phyloP scores from a whole-genome alignment of 2,797 vertebrate genomes.

The Amniataba percoides region DNA sequence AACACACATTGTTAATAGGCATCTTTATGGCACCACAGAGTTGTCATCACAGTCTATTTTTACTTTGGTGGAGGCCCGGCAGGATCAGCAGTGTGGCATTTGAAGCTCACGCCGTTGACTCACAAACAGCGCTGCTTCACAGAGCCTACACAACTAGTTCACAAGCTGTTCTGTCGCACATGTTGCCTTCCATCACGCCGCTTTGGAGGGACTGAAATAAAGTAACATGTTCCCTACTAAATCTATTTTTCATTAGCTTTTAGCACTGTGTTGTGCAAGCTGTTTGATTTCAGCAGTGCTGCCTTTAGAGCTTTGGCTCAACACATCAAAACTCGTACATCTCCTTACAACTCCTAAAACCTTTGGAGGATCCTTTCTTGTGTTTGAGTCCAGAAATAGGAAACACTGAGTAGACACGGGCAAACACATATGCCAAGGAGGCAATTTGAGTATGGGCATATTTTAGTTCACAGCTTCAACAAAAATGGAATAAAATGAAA shows the following conservation, averaged over 20 bases:
- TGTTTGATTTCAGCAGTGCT: slow-evolving; percentile 71
- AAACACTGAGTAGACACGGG: slow-evolving; percentile 36
- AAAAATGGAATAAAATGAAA: not conserved
- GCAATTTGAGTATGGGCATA: slow-evolving; percentile 42
- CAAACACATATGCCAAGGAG: slow-evolving; percentile 35
- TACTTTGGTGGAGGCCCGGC: slow-evolving; percentile 78
- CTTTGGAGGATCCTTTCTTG: slow-evolving; percentile 61
- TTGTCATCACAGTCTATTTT: slow-evolving; percentile 82
- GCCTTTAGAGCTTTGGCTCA: slow-evolving; percentile 69
- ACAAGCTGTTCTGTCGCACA: slow-evolving; percentile 81
- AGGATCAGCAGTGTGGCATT: slow-evolving; percentile 78
- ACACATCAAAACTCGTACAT: slow-evolving; percentile 68
- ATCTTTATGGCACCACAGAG: slow-evolving; percentile 71
- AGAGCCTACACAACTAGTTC: slow-evolving; percentile 81
- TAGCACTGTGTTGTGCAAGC: slow-evolving; percentile 68
- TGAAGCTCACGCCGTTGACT: slow-evolving; percentile 81
- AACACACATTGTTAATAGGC: slow-evolving; percentile 78
- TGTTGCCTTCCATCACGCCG: slow-evolving; percentile 71
- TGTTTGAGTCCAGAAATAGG: slow-evolving; percentile 56
- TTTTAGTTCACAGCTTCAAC: slow-evolving; percentile 31
- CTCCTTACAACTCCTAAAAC: slow-evolving; percentile 63
- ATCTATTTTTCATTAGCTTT: slow-evolving; percentile 82
- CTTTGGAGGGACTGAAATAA: slow-evolving; percentile 73
- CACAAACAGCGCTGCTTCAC: slow-evolving; percentile 79
- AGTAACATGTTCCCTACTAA: slow-evolving; percentile 64